phyloP scores from a whole-genome alignment of 53 echinoderm and acorn worm genomes.

The Echinometra lucunter region DNA sequence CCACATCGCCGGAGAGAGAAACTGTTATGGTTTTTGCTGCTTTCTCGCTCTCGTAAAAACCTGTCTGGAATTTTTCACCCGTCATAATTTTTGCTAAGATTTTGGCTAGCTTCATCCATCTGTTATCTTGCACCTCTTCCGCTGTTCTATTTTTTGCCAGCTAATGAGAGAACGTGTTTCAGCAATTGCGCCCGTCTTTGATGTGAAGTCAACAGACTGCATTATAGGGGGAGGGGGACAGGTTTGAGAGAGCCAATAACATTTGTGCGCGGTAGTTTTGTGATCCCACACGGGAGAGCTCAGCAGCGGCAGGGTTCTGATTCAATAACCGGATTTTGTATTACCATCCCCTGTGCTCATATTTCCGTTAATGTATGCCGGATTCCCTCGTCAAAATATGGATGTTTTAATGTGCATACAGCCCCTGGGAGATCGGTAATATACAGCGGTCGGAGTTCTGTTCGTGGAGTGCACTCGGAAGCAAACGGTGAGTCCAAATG shows the following conservation, averaged over 20 bases:
- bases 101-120: not conserved
- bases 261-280: conserved; percentile 36
- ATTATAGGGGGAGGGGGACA: conserved; percentile 5
- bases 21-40: not conserved
- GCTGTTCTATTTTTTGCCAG: not conserved
- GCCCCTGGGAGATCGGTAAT: not conserved
- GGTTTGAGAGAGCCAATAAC: not conserved
- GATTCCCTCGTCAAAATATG: not conserved
- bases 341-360: not conserved
- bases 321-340: not conserved
- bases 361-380: not conserved
- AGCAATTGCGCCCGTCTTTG: not conserved
- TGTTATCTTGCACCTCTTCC: not conserved
- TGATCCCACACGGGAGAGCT: not conserved
- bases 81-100: not conserved
- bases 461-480: not conserved
- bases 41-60: not conserved
- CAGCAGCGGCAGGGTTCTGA: not conserved
- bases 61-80: not conserved
- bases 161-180: not conserved
- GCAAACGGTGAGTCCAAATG: not conserved
- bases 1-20: not conserved
- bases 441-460: not conserved
- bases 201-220: not conserved
- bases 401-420: conserved; percentile 10